These are phyloP conservation scores for Rhinolophus ferrumequinum DNA, from an alignment of 2,113 vertebrate species.

Conservation along the genomic window DNA sequence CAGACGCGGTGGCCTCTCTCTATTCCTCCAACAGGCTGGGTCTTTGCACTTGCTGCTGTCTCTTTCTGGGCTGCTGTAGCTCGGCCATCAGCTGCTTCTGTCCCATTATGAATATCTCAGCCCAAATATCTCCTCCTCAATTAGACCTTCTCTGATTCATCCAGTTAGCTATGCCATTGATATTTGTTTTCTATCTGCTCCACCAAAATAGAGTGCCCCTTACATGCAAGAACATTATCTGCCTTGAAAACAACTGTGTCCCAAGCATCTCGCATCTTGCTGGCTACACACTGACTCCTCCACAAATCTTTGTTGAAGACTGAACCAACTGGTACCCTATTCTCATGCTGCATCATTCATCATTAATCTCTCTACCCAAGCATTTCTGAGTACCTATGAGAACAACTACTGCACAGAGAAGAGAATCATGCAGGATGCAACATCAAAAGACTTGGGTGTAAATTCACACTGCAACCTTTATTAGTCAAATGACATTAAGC, in stretches of 20 bases:
- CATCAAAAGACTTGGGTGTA: neutral
- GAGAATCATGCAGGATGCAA: neutral
- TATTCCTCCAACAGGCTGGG: neutral
- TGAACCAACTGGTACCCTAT: neutral
- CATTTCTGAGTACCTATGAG: neutral
- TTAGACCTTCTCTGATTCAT: neutral
- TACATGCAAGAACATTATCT: neutral
- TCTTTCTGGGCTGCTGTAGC: neutral
- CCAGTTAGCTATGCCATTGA: neutral
- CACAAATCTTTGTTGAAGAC: neutral
- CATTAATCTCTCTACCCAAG: neutral
- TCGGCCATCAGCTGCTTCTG: neutral
- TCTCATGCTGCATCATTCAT: neutral
- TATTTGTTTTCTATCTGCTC: neutral
- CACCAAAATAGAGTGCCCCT: neutral
- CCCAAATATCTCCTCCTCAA: neutral
- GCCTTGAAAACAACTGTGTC: neutral
- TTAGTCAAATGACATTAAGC: conserved; percentile 34
- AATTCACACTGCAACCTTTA: neutral
- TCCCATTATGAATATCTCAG: neutral
- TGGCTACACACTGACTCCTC: neutral
- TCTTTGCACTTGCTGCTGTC: neutral
- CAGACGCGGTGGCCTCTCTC: neutral
- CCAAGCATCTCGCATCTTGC: neutral
- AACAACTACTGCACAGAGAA: neutral